These are phyloP conservation scores for Dynastes grantii DNA, from an alignment of 2,888 invertebrate genomes.

Conservation along the genomic window DNA sequence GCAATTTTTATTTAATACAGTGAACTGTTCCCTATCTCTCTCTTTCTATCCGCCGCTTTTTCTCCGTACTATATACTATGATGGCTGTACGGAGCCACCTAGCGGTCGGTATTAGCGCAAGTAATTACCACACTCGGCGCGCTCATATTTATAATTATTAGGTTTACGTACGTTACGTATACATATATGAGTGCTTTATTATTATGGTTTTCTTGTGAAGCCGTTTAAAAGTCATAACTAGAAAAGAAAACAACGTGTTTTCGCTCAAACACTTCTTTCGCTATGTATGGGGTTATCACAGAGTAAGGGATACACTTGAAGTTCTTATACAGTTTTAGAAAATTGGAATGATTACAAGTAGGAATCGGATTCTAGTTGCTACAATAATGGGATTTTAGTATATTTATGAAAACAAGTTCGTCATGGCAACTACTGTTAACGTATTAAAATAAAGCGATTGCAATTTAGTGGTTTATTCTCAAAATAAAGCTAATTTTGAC, in stretches of 20 bases:
- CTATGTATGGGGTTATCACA: background rate
- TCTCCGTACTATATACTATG: background rate
- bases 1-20: conserved; percentile 46
- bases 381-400: no score
- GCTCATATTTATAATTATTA: conserved; percentile 34
- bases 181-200: background rate
- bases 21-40: background rate
- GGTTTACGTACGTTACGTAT: conserved; percentile 1
- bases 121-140: conserved; percentile 39
- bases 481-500: no score
- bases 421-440: no score
- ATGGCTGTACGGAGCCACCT: background rate
- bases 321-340: no score
- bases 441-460: no score
- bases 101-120: conserved; percentile 10
- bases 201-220: background rate
- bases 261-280: background rate
- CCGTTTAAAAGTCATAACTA: background rate
- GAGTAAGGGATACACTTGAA: no score
- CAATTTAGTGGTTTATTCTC: no score
- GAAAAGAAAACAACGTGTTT: background rate
- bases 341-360: no score
- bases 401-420: no score
- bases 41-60: background rate
- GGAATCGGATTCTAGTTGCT: no score